Evolutionary conservation across 2,113 vertebrate species (phyloP), one percentile per base, ranked within the genome.

Genomic region (Leuciscus idus): DNA sequence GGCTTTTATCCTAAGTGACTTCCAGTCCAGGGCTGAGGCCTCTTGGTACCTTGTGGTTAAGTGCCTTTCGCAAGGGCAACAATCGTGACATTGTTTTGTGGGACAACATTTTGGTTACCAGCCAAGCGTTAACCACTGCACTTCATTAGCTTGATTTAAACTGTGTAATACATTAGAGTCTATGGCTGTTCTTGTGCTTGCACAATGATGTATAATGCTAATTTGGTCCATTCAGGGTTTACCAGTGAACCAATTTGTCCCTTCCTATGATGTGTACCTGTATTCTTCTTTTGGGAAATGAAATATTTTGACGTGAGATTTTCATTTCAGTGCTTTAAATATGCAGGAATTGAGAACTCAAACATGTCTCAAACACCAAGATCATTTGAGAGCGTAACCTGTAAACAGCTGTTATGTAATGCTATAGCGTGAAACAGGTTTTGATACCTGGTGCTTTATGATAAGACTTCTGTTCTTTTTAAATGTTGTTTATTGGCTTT

Each of bases 381-480:
- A 9, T 2, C 23, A 80, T 80, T 43, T 80, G 78, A 46, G 57
- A 62, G 78, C 57, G 0, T 12, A 80, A 46, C 36, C 59, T 62
- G 78, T 80, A 10, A 79, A 62, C 78, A 80, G 78, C 78, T 80
- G 78, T 62, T 19, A 43, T 39, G 57, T 17, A 62, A 59, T 80
- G 33, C 12, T 43, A 3, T 48, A 61, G 55, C 33, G 36, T 80
- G 57, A 80, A 80, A 80, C 57, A 62, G 77, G 77, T 62, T 80
- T 80, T 43, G 77, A 80, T 43, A 80, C 33, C 77, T 80, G 77
- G 57, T 62, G 78, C 78, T 80, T 61, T 80, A 43, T 46, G 78
- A 62, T 80, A 80, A 79, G 55, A 19, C 52, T 62, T 39, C 33
- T 43, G 57, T 59, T 59, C 5, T 79, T 79, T 36, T 13, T 26